These are phyloP conservation scores for Myiozetetes cayanensis DNA, from an alignment of 2,113 vertebrate species.

Conservation along the genomic window DNA sequence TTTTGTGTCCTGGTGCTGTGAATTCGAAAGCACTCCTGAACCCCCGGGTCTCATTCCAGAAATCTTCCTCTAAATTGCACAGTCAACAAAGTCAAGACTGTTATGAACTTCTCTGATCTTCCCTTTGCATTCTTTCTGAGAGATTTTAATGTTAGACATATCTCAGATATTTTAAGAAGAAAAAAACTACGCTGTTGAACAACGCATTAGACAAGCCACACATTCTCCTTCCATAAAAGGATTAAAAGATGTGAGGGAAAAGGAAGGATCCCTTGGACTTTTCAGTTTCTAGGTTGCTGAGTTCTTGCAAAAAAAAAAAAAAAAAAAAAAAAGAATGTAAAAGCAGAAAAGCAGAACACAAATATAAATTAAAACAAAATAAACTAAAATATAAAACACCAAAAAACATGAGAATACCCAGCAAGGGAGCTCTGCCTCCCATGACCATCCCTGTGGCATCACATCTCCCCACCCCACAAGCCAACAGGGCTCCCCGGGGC, in stretches of 20 bases:
- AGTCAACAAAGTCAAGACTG: neutral
- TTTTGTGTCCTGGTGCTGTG: neutral
- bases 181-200: neutral
- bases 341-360: neutral
- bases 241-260: neutral
- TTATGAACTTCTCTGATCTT: neutral
- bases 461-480: neutral
- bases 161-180: neutral
- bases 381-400: neutral
- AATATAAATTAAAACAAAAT: neutral
- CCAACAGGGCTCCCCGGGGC: neutral
- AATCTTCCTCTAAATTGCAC: neutral
- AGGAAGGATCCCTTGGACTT: neutral
- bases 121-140: neutral
- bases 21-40: neutral
- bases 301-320: neutral
- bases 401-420: neutral
- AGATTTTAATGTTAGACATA: neutral
- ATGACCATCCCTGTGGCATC: rapidly evolving
- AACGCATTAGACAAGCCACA: neutral
- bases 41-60: neutral
- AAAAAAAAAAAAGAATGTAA: neutral
- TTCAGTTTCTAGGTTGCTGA: neutral
- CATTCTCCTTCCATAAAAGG: neutral
- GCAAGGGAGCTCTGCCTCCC: neutral